These are phyloP conservation scores for Malthinus seriepunctatus DNA, from an alignment of 2,888 invertebrate genomes.

Conservation along the genomic window DNA sequence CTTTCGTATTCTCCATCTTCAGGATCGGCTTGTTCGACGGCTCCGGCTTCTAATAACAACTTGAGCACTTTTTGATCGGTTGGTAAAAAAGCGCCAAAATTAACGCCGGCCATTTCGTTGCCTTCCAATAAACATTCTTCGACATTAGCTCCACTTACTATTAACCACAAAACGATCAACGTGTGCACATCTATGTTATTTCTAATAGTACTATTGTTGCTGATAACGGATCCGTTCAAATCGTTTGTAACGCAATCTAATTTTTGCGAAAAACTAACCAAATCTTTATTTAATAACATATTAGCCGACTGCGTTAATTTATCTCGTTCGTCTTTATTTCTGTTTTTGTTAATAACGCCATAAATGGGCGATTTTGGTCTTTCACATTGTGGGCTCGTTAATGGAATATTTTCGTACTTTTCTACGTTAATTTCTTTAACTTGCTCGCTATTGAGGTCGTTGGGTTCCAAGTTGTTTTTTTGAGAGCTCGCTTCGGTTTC, in stretches of 20 bases:
- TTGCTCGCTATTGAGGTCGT: slow-evolving; percentile 42
- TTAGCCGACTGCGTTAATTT: slow-evolving; percentile 18
- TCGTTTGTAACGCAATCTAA: slow-evolving; percentile 21
- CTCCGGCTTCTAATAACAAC: slow-evolving; percentile 77
- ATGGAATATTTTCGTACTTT: slow-evolving; percentile 36
- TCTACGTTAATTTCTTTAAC: slow-evolving; percentile 38
- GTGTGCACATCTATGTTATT: slow-evolving; percentile 63
- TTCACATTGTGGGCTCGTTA: slow-evolving; percentile 44
- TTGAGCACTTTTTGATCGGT: slow-evolving; percentile 72
- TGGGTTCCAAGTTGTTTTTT: slow-evolving; percentile 42
- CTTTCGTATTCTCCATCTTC: slow-evolving; percentile 53
- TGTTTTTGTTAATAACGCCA: slow-evolving; percentile 47
- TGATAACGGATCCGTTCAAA: slow-evolving; percentile 19
- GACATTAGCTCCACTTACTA: slow-evolving; percentile 68
- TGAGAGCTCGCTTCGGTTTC: slow-evolving; percentile 43
- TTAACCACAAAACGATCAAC: slow-evolving; percentile 74
- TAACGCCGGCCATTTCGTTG: slow-evolving; percentile 53
- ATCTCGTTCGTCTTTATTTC: slow-evolving; percentile 9
- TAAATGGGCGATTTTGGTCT: slow-evolving; percentile 43
- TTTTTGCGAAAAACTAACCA: slow-evolving; percentile 18
- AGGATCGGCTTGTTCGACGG: slow-evolving; percentile 58
- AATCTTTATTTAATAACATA: slow-evolving; percentile 29
- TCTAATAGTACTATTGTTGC: slow-evolving; percentile 19
- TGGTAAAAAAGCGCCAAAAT: slow-evolving; percentile 64
- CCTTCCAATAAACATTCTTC: slow-evolving; percentile 61